Conservation (phyloP, 1,140 invertebrate species). For the Nymphalis io region DNA sequence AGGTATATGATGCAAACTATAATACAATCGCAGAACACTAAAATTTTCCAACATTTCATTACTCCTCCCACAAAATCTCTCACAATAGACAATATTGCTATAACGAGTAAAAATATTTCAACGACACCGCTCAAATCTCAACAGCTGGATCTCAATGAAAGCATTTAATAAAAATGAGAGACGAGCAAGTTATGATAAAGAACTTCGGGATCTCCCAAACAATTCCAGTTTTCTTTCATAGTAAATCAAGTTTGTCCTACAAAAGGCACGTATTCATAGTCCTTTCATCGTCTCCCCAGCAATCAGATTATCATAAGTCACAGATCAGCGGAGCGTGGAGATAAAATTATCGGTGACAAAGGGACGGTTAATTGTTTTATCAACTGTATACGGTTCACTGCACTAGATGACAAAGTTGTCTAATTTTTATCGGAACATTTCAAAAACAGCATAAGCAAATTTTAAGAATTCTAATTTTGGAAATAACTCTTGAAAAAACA, state of each 20-base stretch:
- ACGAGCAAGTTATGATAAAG: constrained; percentile 29
- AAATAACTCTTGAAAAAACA: too few species aligned
- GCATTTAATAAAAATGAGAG: constrained; percentile 32
- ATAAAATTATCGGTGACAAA: constrained; percentile 66
- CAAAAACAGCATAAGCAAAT: not conserved
- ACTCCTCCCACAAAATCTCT: too few species aligned
- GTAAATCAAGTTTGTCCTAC: constrained; percentile 39
- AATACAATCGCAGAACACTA: too few species aligned
- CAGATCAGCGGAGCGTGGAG: constrained; percentile 61
- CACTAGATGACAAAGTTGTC: constrained; percentile 10
- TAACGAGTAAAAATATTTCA: constrained; percentile 17
- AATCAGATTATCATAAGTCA: constrained; percentile 62
- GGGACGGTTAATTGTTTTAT: constrained; percentile 65
- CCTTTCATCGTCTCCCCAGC: constrained; percentile 38
- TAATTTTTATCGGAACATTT: not conserved
- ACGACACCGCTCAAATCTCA: constrained; percentile 31
- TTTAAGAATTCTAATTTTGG: too few species aligned
- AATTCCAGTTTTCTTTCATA: constrained; percentile 37
- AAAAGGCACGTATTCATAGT: constrained; percentile 39
- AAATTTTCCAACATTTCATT: too few species aligned
- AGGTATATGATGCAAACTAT: too few species aligned
- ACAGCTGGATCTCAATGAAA: constrained; percentile 34
- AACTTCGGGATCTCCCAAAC: constrained; percentile 28
- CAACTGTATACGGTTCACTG: constrained; percentile 50
- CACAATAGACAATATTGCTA: too few species aligned